A percentile compares a stretch with the other conserved stretches of the same genome.
Conservation (phyloP, 1,140 invertebrate species). For the Ooceraea biroi region DNA sequence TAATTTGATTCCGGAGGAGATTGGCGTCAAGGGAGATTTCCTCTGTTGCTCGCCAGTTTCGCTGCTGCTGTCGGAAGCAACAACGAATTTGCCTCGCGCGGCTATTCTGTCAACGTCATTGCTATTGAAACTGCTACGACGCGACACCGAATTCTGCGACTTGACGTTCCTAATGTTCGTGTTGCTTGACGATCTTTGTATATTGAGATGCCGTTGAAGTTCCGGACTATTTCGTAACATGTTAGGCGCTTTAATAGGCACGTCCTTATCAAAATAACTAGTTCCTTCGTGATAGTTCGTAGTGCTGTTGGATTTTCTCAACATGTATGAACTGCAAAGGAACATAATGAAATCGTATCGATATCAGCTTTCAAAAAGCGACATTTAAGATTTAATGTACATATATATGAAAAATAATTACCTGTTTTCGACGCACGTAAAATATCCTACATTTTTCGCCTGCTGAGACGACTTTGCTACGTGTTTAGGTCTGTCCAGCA, state of each 20-base stretch:
- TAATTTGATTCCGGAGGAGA: constrained; percentile 79
- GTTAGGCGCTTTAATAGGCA: constrained; percentile 54
- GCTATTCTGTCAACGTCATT: constrained; percentile 71
- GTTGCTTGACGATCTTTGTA: constrained; percentile 79
- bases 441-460: constrained; percentile 79
- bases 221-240: constrained; percentile 73
- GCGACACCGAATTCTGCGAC: constrained; percentile 67
- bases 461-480: constrained; percentile 71
- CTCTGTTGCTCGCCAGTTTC: constrained; percentile 76
- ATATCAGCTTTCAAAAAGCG: not conserved
- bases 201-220: constrained; percentile 70
- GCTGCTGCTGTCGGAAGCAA: constrained; percentile 78
- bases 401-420: constrained; percentile 31
- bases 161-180: constrained; percentile 77
- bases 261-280: constrained; percentile 67
- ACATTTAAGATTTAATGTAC: not conserved
- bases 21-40: constrained; percentile 62
- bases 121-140: constrained; percentile 78
- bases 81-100: constrained; percentile 64
- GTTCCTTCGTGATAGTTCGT: constrained; percentile 77
- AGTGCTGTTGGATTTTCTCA: constrained; percentile 79
- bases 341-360: not conserved
- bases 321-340: constrained; percentile 77
- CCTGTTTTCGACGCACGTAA: constrained; percentile 79
- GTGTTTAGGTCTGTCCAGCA: constrained; percentile 75